Evolutionary conservation across 1,140 invertebrate species (phyloP), one percentile per base, ranked within the genome.

Genomic region (Agrypnia vestita): DNA sequence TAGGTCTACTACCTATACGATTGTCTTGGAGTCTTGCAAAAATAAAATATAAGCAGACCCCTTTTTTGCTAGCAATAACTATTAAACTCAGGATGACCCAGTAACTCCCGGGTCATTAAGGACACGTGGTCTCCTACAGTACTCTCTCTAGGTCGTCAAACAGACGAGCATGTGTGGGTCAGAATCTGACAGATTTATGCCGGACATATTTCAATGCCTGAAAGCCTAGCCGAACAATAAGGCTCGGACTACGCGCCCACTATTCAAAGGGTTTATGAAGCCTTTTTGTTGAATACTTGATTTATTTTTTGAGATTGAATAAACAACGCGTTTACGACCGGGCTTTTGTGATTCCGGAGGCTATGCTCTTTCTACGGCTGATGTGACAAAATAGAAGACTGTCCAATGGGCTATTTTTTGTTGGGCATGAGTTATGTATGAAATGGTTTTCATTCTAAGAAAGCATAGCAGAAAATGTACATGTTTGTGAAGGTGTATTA

Each of bases 251-350:
- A 62, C 55, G 47, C 71, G 64, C 72, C 67, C 72, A 74, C 72
- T 69, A 71, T 46, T 73, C 55, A 78, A 81, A 81, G 80, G 80
- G 80, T 81, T 81, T 78, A n/a, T 56, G 17, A 51, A 72, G 67
- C 67, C 47, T 51, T 72, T 80, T 76, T 59, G 47, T 76, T 21
- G 72, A 53, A 69, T 75, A 17, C 49, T 12, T 75, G 78, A 80
- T 80, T 80, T 80, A 80, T 80, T 79, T 62, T 64, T 67, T 47
- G 53, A 51, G 51, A 61, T 56, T 69, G 67, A 78, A 78, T 67
- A 74, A 79, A 79, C 44, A 79, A 79, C 53, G 17, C 64, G 10
- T 43, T 44, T 43, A 69, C 67, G 62, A 59, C 19, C 17, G 69
- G 53, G 47, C 17, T 19, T 53, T 75, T 73, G 35, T 69, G 64